Evolutionary conservation across 2,888 invertebrate genomes (phyloP).

Genomic region (Thymelicus lineola): DNA sequence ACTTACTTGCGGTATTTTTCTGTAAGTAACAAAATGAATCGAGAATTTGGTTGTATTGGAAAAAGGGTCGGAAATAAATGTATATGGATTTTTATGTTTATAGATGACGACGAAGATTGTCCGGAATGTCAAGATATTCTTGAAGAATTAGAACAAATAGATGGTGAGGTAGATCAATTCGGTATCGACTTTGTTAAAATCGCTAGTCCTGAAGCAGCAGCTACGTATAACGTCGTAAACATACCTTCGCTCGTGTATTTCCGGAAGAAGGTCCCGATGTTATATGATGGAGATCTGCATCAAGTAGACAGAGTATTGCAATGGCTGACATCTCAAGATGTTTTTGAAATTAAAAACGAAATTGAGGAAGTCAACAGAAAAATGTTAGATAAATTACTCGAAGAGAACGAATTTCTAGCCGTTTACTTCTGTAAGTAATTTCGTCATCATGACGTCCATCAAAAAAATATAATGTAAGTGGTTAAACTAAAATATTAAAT

Average conservation of each 20-base stretch:
- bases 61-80: background rate
- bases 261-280: slow-evolving; percentile 91
- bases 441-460: background rate
- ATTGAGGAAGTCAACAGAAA: slow-evolving; percentile 98
- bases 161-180: slow-evolving; percentile 96
- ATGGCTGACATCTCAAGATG: slow-evolving; percentile 97
- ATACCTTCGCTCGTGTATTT: slow-evolving; percentile 95
- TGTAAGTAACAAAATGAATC: slow-evolving; percentile 84
- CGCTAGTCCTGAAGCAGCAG: slow-evolving; percentile 91
- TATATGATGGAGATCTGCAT: slow-evolving; percentile 95
- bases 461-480: background rate
- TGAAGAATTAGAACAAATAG: slow-evolving; percentile 96
- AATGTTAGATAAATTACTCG: slow-evolving; percentile 97
- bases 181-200: slow-evolving; percentile 98
- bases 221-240: slow-evolving; percentile 92
- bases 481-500: background rate
- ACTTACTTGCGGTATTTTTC: slow-evolving; percentile 95
- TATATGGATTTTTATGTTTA: slow-evolving; percentile 41
- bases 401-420: slow-evolving; percentile 97
- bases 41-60: too few species aligned
- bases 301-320: slow-evolving; percentile 94
- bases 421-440: slow-evolving; percentile 96
- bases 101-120: slow-evolving; percentile 94
- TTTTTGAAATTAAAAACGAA: slow-evolving; percentile 97
- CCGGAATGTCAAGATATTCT: slow-evolving; percentile 96